Base-by-base conservation (phyloP, 2,888 invertebrate genomes). In the Trisateles emortualis region DNA sequence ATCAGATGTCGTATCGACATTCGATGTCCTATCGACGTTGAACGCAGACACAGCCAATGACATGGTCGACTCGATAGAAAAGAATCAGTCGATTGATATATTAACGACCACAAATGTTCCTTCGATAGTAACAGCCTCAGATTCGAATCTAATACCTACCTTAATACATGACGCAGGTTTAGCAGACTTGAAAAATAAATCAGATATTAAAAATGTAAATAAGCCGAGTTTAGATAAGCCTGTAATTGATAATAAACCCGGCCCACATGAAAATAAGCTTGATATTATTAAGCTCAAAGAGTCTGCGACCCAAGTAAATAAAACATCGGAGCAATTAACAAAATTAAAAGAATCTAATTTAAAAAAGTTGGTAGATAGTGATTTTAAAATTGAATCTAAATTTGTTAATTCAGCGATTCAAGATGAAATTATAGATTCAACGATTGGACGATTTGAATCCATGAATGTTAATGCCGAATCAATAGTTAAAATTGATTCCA, bases 261-360 rank as follows among this genome's bases (percentile, higher is more conserved):
- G n/a, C n/a, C n/a, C 22, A 22, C 2, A 22, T 22, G 22, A 3
- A 1, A 8, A 26, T 26, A 26, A 26, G 26, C 26, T n/a, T 19
- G 16, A 36, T n/a, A 22, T 39, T 9, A 43, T 48, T 8, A 57
- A 47, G 8, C 17, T 50, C 14, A 52, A 47, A 44, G 45, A 49
- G 22, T 19, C 33, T 1, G n/a, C 32, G 11, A 13, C 26, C 6
- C 13, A 45, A 3, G 26, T 42, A 4, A 33, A 43, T n/a, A 17
- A 30, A 17, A 33, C 47, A 2, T 39, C 43, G 24, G 52, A 47
- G 26, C 42, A 53, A 26, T 38, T 39, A 32, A 42, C 13, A n/a
- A 47, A 48, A 39, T 14, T 48, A 26, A 39, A 47, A 13, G 41
- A 35, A 13, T 33, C 32, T 6, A 26, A 26, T 30, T 4, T 10